Percentiles rank a stretch among this genome's conserved stretches.
phyloP scores from a whole-genome alignment of 1,140 invertebrate species.

The Brachionus paranguensis region DNA sequence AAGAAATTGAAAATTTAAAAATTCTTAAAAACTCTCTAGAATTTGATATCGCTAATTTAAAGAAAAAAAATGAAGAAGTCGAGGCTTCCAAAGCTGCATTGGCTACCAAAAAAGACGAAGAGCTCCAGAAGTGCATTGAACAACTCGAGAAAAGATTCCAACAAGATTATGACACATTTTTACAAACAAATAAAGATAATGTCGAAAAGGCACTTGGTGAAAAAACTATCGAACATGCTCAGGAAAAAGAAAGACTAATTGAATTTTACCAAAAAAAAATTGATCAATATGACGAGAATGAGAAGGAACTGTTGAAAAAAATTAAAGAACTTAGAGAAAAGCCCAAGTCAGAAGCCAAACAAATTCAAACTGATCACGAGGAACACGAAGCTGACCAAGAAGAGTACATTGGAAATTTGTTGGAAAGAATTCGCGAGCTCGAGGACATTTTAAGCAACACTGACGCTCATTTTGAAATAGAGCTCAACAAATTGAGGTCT shows the following conservation, averaged over 20 bases:
- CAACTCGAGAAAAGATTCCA: conserved; percentile 30
- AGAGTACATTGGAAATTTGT: neutral
- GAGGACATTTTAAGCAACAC: conserved; percentile 24
- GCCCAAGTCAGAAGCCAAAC: neutral
- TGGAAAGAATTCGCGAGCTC: neutral
- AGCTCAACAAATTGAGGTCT: conserved; percentile 12
- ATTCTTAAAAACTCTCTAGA: neutral
- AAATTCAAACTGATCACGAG: neutral
- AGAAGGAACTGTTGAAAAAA: neutral
- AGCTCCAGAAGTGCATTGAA: conserved; percentile 8
- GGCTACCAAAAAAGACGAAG: conserved; percentile 3
- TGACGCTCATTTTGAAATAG: conserved; percentile 36
- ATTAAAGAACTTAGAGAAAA: neutral
- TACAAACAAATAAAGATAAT: conserved; percentile 14
- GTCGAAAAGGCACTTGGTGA: neutral
- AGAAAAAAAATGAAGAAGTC: neutral
- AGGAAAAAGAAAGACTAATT: conserved; percentile 8
- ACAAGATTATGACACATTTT: conserved; percentile 26
- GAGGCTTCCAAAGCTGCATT: neutral
- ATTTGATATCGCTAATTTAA: neutral
- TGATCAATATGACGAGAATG: neutral
- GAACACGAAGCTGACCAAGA: neutral
- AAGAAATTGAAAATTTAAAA: conserved; percentile 9
- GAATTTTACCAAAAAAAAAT: conserved; percentile 19
- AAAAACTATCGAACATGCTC: neutral